These are phyloP conservation scores for Zosterops hypoxanthus DNA, from an alignment of 2,113 vertebrate genomes.

Conservation along the genomic window DNA sequence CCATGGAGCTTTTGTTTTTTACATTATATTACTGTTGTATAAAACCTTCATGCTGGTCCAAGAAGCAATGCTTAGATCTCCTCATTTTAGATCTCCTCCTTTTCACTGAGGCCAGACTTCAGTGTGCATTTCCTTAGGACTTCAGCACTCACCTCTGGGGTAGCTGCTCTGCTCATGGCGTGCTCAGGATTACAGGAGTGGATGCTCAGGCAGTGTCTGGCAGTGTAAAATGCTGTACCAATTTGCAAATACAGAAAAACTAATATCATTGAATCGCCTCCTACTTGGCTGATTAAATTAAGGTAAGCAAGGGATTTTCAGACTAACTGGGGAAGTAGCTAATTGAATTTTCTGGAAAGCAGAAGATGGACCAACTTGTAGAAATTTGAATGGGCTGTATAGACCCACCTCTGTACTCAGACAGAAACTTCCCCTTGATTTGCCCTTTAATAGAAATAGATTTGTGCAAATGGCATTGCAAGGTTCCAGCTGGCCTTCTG, in stretches of 20 bases:
- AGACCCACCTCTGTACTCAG: neutral
- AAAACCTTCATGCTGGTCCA: neutral
- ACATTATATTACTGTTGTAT: neutral
- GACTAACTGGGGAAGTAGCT: neutral
- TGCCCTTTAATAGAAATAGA: neutral
- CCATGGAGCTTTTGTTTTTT: neutral
- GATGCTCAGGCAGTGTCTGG: neutral
- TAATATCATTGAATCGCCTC: neutral
- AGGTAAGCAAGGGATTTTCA: neutral
- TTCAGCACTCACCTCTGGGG: neutral
- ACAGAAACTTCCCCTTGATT: neutral
- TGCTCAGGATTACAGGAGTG: neutral
- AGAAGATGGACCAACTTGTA: neutral
- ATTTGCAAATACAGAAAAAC: neutral
- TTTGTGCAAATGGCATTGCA: neutral
- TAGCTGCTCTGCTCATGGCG: neutral
- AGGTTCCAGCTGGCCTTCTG: neutral
- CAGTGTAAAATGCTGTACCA: neutral
- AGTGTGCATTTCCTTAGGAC: neutral
- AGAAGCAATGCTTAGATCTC: neutral
- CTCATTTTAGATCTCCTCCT: neutral
- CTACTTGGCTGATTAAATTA: neutral
- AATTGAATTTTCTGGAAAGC: neutral
- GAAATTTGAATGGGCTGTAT: neutral
- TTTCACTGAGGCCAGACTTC: neutral